Evolutionary conservation across 2,113 vertebrate genomes (phyloP).

Genomic region (Sarotherodon lohbergeri): DNA sequence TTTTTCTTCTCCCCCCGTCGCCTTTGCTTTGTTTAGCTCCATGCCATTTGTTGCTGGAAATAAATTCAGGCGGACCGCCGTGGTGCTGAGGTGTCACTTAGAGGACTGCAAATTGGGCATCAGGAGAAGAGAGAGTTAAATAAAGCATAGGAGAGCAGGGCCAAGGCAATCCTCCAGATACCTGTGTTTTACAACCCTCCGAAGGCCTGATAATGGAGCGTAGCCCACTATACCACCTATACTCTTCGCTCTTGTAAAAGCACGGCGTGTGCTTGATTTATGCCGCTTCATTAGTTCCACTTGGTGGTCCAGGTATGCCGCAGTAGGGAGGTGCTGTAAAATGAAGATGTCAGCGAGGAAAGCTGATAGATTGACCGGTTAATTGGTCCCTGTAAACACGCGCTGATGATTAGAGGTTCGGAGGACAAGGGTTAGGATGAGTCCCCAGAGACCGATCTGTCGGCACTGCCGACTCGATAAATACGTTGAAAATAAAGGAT

Average conservation of each 20-base stretch:
- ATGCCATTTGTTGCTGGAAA: slow-evolving; percentile 5
- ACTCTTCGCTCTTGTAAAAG: not conserved
- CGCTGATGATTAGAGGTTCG: not conserved
- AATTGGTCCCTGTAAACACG: slow-evolving; percentile 20
- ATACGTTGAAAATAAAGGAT: not conserved
- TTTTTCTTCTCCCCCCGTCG: not conserved
- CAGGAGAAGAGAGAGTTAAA: slow-evolving; percentile 23
- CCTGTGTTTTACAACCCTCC: slow-evolving; percentile 21
- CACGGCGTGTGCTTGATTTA: slow-evolving; percentile 1
- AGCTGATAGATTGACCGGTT: not conserved
- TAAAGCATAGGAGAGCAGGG: slow-evolving; percentile 1
- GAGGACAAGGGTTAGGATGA: not conserved
- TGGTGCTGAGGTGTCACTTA: slow-evolving; percentile 30
- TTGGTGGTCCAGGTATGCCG: not conserved
- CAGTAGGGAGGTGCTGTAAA: not conserved
- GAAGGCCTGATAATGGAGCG: not conserved
- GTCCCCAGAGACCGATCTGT: not conserved
- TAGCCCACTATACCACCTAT: not conserved
- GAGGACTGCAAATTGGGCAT: slow-evolving; percentile 19
- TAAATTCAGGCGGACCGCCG: not conserved
- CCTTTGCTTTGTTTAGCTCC: not conserved
- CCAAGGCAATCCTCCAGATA: not conserved
- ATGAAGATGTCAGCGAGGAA: slow-evolving; percentile 7
- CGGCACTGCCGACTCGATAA: not conserved
- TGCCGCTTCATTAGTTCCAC: slow-evolving; percentile 23